Evolutionary conservation across 2,888 invertebrate species (phyloP).

Genomic region (Lasioglossum zephyrum): DNA sequence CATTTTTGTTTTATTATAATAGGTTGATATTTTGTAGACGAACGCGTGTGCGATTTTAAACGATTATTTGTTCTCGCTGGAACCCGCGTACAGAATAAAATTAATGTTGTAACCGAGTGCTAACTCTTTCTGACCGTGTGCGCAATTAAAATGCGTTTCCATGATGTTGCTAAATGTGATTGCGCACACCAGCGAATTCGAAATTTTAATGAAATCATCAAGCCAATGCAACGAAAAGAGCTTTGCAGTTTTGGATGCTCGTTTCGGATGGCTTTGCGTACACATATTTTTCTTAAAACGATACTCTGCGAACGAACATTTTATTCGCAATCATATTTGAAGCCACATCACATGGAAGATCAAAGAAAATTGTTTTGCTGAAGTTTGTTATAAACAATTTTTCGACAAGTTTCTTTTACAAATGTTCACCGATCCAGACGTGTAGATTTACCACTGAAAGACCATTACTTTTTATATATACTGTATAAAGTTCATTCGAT

Average conservation of each 20-base stretch:
- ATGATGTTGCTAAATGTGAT: slow-evolving; percentile 22
- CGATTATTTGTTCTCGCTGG: slow-evolving; percentile 3
- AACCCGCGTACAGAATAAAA: slow-evolving; percentile 11
- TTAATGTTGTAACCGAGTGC: slow-evolving; percentile 20
- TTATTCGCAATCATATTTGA: not conserved
- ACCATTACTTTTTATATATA: no score
- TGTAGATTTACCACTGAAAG: no score
- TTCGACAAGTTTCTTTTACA: no score
- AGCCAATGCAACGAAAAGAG: not conserved
- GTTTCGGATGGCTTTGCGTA: not conserved
- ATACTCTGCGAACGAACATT: not conserved
- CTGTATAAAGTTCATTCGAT: no score
- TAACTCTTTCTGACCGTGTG: slow-evolving; percentile 15
- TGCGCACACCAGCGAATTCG: slow-evolving; percentile 7
- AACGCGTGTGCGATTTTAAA: slow-evolving; percentile 10
- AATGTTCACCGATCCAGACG: no score
- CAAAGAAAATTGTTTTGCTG: no score
- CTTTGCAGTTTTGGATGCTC: not conserved
- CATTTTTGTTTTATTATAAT: slow-evolving; percentile 24
- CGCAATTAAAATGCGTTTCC: slow-evolving; percentile 19
- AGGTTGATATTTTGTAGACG: slow-evolving; percentile 19
- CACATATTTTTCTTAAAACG: not conserved
- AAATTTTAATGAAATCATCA: slow-evolving; percentile 28
- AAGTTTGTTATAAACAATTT: no score
- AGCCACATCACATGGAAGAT: no score